Conservation (phyloP, 2,888 invertebrate genomes). For the Epirrita christyi region DNA sequence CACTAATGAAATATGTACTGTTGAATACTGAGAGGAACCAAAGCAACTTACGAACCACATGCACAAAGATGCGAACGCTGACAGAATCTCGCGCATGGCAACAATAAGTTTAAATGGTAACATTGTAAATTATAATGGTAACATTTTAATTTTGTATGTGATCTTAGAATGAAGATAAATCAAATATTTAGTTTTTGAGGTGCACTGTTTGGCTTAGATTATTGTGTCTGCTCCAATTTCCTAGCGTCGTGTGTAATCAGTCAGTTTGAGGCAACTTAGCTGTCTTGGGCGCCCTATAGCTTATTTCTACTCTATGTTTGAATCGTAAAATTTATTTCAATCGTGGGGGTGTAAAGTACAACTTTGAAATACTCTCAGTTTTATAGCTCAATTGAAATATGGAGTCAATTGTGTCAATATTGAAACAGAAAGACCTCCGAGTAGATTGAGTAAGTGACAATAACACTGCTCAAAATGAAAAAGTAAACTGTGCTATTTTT, state of each 20-base stretch:
- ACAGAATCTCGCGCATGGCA: no score
- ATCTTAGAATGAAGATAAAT: no score
- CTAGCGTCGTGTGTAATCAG: no score
- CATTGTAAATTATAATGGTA: no score
- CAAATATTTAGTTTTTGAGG: no score
- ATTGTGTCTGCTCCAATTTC: no score
- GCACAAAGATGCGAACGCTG: background rate
- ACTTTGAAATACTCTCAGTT: conserved; percentile 28
- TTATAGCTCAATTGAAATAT: conserved; percentile 43
- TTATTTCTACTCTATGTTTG: conserved; percentile 23
- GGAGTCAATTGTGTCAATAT: conserved; percentile 41
- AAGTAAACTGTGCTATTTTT: no score
- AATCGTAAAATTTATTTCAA: conserved; percentile 60
- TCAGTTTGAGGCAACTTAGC: no score
- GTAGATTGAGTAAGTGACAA: conserved; percentile 4
- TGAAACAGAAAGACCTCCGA: conserved; percentile 14
- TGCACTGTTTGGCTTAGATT: no score
- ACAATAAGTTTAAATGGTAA: no score
- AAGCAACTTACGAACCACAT: background rate
- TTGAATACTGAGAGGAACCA: background rate
- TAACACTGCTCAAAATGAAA: background rate
- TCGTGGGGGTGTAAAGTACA: conserved; percentile 56
- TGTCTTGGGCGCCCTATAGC: conserved; percentile 17
- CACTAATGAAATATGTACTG: conserved; percentile 20
- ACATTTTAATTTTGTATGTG: no score